Conservation (phyloP, 2,888 invertebrate genomes). For the Chrysolina oricalcia region DNA sequence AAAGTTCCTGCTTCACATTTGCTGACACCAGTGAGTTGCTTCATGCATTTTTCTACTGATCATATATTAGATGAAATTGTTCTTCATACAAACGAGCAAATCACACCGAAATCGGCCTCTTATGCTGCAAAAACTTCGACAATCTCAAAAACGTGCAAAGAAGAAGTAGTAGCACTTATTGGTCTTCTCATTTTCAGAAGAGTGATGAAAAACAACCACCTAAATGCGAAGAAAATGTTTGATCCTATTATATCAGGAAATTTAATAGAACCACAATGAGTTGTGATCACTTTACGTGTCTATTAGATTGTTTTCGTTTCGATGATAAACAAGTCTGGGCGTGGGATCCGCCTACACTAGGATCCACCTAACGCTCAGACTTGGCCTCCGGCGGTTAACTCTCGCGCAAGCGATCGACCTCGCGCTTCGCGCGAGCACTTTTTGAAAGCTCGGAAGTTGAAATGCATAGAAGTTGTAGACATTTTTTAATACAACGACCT, state of each 20-base stretch:
- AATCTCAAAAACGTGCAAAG: neutral
- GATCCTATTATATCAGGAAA: neutral
- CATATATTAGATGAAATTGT: conserved; percentile 18
- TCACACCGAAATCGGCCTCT: neutral
- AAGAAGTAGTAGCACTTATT: neutral
- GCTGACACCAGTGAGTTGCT: conserved; percentile 33
- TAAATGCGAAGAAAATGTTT: neutral
- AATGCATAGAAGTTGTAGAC: no score
- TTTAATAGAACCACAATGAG: neutral
- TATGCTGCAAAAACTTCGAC: conserved; percentile 8
- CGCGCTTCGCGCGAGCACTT: no score
- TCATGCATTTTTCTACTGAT: conserved; percentile 26
- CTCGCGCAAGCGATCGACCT: no score
- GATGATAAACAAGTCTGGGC: conserved; percentile 2
- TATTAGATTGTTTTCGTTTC: neutral
- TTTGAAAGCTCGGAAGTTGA: no score
- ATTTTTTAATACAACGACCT: no score
- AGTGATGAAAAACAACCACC: neutral
- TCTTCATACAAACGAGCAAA: conserved; percentile 23
- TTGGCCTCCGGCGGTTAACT: no score
- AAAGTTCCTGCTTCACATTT: conserved; percentile 30
- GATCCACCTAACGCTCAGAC: no score
- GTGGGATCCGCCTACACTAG: no score
- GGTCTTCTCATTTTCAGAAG: neutral
- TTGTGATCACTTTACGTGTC: neutral